Evolutionary conservation across 2,888 invertebrate genomes (phyloP), one percentile per base, ranked within the genome.

Genomic region (Hypsopygia costalis): DNA sequence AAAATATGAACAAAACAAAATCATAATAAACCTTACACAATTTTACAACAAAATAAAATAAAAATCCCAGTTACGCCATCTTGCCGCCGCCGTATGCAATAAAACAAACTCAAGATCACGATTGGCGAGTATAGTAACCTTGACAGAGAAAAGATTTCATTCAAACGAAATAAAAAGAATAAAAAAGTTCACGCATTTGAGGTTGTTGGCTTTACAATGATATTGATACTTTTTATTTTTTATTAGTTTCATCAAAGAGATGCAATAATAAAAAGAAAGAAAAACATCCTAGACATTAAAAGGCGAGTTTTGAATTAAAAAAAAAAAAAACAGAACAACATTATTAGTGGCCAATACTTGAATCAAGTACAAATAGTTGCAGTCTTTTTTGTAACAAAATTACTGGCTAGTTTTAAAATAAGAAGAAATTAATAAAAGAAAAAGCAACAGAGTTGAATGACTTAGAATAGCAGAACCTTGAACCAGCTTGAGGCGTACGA

Each of bases 71-170:
- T 65, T 53, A 55, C 78, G 77, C 79, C 78, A 81, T 78, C 79
- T 80, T 40, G 45, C 34, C 9, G 43, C 7, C 11, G 32, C 31
- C 10, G 1, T 10, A n/a, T 33, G 53, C 42, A 78, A 69, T 52
- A 72, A 73, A 72, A 73, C 57, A 41, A 38, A 41, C 30, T 21
- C 22, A 38, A 33, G 44, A 47, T 50, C 33, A 47, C 29, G n/a
- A n/a, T n/a, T n/a, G n/a, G n/a, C n/a, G 43, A 48, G 41, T 34
- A 46, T 52, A 47, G 67, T 76, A 73, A 71, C 79, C 78, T 81
- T 78, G 79, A 52, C 64, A 56, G 37, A 36, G 49, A 51, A 51
- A 55, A 51, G 52, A 44, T n/a, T 49, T 49, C 43, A 34, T 43
- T 45, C 30, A 20, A 16, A n/a, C n/a, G n/a, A n/a, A n/a, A n/a